Evolutionary conservation across 1,140 invertebrate species (phyloP).

Genomic region (Nephila pilipes): DNA sequence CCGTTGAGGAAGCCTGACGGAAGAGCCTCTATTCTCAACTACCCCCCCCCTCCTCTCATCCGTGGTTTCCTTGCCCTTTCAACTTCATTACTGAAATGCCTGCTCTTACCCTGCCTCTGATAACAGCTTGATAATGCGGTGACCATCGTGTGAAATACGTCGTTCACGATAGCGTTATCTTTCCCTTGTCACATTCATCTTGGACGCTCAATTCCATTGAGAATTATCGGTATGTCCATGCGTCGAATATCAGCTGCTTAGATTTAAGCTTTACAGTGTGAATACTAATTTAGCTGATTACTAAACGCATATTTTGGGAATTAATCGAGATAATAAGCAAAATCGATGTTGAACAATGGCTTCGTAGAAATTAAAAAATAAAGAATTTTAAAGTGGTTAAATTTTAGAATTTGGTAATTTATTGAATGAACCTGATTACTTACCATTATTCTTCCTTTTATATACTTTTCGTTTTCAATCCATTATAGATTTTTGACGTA

Average conservation of each 20-base stretch:
- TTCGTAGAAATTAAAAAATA: too few species aligned
- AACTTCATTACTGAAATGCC: slow-evolving; percentile 67
- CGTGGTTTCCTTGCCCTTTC: slow-evolving; percentile 47
- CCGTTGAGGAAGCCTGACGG: background rate
- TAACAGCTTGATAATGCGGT: slow-evolving; percentile 39
- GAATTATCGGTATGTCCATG: slow-evolving; percentile 3
- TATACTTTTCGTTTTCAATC: too few species aligned
- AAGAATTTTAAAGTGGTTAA: too few species aligned
- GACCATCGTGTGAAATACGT: slow-evolving; percentile 52
- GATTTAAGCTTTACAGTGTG: slow-evolving; percentile 14
- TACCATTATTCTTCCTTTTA: too few species aligned
- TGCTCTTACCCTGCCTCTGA: slow-evolving; percentile 28
- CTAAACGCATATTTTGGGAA: slow-evolving; percentile 8
- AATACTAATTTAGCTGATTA: slow-evolving; percentile 13
- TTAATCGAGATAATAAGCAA: background rate
- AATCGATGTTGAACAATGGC: background rate
- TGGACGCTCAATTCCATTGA: slow-evolving; percentile 37
- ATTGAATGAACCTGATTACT: too few species aligned
- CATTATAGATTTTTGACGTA: too few species aligned
- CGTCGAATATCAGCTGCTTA: background rate
- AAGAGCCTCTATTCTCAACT: slow-evolving; percentile 4
- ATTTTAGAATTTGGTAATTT: too few species aligned
- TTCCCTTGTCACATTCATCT: slow-evolving; percentile 55
- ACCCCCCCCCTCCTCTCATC: background rate
- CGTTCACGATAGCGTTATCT: slow-evolving; percentile 32